These are phyloP conservation scores for Morpho helenor DNA, from an alignment of 2,888 invertebrate species.

Conservation along the genomic window DNA sequence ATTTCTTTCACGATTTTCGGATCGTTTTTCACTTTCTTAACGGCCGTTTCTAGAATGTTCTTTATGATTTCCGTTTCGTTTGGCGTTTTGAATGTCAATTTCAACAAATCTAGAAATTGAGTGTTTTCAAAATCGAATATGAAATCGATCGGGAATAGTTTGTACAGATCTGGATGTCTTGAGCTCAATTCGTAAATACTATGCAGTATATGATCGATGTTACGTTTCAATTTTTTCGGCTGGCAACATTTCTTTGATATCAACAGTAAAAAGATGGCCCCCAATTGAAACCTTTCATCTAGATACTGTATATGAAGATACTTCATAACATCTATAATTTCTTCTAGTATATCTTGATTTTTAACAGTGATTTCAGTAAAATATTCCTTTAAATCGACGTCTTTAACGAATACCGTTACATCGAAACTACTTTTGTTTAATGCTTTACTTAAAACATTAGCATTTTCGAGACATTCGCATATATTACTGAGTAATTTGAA, in stretches of 20 bases:
- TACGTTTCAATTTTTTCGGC: slow-evolving; percentile 51
- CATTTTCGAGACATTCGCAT: slow-evolving; percentile 49
- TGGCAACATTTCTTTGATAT: slow-evolving; percentile 54
- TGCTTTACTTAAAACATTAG: slow-evolving; percentile 48
- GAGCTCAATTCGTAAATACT: slow-evolving; percentile 59
- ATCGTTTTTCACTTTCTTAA: slow-evolving; percentile 59
- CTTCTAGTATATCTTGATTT: slow-evolving; percentile 38
- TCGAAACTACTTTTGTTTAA: slow-evolving; percentile 51
- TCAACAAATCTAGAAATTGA: slow-evolving; percentile 49
- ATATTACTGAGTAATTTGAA: slow-evolving; percentile 53
- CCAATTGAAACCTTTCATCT: slow-evolving; percentile 62
- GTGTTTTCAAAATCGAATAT: slow-evolving; percentile 57
- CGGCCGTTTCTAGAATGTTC: slow-evolving; percentile 55
- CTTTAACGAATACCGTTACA: slow-evolving; percentile 37
- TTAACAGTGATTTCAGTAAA: slow-evolving; percentile 13
- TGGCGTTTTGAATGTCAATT: slow-evolving; percentile 53
- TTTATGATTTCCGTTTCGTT: slow-evolving; percentile 52
- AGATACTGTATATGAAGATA: slow-evolving; percentile 54
- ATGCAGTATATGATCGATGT: slow-evolving; percentile 50
- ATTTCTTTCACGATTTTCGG: slow-evolving; percentile 58
- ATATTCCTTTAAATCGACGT: not conserved
- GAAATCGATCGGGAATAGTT: slow-evolving; percentile 53
- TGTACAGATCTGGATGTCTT: slow-evolving; percentile 62
- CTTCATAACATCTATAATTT: slow-evolving; percentile 50
- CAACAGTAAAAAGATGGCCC: slow-evolving; percentile 53